A percentile compares a stretch with the other conserved stretches of the same genome.
These are phyloP conservation scores for Drosophila helvetica DNA, from an alignment of 2,888 invertebrate genomes.

Conservation along the genomic window DNA sequence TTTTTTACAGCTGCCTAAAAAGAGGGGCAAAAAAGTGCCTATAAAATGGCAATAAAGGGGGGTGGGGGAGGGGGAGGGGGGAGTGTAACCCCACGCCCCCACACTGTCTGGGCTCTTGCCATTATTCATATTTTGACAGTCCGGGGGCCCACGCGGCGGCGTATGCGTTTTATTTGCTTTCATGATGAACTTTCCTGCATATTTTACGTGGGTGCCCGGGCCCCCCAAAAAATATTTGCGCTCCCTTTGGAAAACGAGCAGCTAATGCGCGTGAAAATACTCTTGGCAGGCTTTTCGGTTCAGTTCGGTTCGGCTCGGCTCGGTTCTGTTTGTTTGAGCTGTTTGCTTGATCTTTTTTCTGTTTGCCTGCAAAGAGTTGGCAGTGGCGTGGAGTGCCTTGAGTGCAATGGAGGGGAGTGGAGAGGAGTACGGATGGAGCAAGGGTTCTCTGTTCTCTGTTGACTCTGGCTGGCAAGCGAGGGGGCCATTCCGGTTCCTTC, in stretches of 20 bases:
- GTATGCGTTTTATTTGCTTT: slow-evolving; percentile 76
- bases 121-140: slow-evolving; percentile 77
- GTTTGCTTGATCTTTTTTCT: slow-evolving; percentile 27
- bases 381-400: too few species aligned
- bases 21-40: slow-evolving; percentile 2
- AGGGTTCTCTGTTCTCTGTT: slow-evolving; percentile 9
- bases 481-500: too few species aligned
- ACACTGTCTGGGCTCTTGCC: slow-evolving; percentile 33
- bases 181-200: slow-evolving; percentile 61
- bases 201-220: slow-evolving; percentile 52
- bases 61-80: slow-evolving; percentile 5
- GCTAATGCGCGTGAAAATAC: slow-evolving; percentile 62
- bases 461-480: slow-evolving; percentile 15
- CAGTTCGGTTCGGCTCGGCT: slow-evolving; percentile 8
- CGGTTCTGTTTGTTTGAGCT: slow-evolving; percentile 25
- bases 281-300: slow-evolving; percentile 30
- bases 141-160: slow-evolving; percentile 59
- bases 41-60: slow-evolving; percentile 4
- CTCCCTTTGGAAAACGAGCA: slow-evolving; percentile 35
- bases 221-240: slow-evolving; percentile 3
- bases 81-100: slow-evolving; percentile 14
- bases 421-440: neutral
- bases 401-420: too few species aligned
- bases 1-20: slow-evolving; percentile 67
- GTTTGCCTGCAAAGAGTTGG: slow-evolving; percentile 4